phyloP scores from a whole-genome alignment of 2,797 vertebrate genomes.

The Hipposideros larvatus region DNA sequence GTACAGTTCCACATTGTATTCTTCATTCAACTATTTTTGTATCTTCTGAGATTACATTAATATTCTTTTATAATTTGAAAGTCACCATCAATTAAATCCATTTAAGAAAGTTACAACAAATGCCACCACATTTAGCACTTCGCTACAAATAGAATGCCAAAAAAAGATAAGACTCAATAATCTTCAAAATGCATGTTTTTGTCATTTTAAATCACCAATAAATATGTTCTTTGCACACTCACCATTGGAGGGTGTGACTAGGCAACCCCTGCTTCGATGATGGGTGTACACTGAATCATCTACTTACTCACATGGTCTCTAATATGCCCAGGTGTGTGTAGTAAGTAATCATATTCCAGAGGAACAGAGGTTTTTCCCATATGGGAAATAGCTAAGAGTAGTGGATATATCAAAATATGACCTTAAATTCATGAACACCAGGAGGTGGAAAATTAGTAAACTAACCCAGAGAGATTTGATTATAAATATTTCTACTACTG shows the following conservation, averaged over 20 bases:
- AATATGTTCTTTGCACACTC: not conserved
- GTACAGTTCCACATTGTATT: not conserved
- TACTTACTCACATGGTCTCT: not conserved
- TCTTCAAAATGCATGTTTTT: not conserved
- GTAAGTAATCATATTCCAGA: not conserved
- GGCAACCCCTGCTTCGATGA: not conserved
- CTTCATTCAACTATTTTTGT: constrained; percentile 11
- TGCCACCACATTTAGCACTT: not conserved
- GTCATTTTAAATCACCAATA: not conserved
- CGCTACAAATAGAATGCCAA: not conserved
- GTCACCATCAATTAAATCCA: not conserved
- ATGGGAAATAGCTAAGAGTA: not conserved
- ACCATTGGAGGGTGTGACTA: not conserved
- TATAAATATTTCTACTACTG: not conserved
- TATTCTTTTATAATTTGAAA: constrained; percentile 34
- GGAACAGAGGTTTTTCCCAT: not conserved
- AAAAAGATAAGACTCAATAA: not conserved
- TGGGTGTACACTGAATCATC: not conserved
- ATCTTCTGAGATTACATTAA: not conserved
- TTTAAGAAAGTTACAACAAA: not conserved
- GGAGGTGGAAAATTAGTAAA: not conserved
- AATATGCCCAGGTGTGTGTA: not conserved
- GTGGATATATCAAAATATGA: not conserved
- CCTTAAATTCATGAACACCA: not conserved
- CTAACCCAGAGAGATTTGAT: not conserved